Conservation (phyloP, 2,888 invertebrate species). For the Caenorhabditis sp. region DNA sequence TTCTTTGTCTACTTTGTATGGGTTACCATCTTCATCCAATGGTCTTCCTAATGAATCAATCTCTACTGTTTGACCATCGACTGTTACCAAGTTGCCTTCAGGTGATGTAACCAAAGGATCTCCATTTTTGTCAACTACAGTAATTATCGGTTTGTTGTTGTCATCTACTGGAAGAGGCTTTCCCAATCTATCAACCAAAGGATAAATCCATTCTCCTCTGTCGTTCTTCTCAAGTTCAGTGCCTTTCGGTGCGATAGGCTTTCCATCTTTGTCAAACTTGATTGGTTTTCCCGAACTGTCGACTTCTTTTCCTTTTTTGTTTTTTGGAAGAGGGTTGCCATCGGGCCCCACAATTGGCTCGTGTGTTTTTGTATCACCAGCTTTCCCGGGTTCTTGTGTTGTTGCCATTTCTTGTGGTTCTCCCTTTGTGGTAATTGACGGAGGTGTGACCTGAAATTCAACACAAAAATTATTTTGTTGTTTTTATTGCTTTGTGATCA, state of each 20-base stretch:
- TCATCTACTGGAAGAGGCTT: conserved; percentile 43
- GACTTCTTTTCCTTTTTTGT: conserved; percentile 49
- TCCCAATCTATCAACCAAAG: conserved; percentile 53
- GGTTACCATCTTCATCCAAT: conserved; percentile 48
- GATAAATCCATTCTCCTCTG: conserved; percentile 62
- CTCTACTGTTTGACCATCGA: conserved; percentile 33
- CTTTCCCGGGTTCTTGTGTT: conserved; percentile 3
- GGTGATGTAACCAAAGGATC: conserved; percentile 23
- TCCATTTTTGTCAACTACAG: conserved; percentile 45
- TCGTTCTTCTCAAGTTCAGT: conserved; percentile 51
- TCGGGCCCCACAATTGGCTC: conserved; percentile 60
- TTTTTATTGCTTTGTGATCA: background rate
- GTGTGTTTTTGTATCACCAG: too few relatives aligned
- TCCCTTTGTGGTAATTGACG: conserved; percentile 41
- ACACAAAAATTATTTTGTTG: too few relatives aligned
- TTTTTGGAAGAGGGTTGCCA: conserved; percentile 47
- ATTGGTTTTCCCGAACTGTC: conserved; percentile 54
- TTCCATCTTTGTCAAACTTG: conserved; percentile 48
- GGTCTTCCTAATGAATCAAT: conserved; percentile 39
- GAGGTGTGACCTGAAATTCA: conserved; percentile 43
- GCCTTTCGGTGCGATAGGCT: conserved; percentile 55
- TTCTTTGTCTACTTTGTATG: conserved; percentile 35
- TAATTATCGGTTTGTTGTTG: conserved; percentile 46
- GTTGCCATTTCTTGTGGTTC: conserved; percentile 48
- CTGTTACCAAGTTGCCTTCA: conserved; percentile 33